Evolutionary conservation across 2,888 invertebrate species (phyloP), one percentile per base, ranked within the genome.

Genomic region (Xestoiulus laeticollis): DNA sequence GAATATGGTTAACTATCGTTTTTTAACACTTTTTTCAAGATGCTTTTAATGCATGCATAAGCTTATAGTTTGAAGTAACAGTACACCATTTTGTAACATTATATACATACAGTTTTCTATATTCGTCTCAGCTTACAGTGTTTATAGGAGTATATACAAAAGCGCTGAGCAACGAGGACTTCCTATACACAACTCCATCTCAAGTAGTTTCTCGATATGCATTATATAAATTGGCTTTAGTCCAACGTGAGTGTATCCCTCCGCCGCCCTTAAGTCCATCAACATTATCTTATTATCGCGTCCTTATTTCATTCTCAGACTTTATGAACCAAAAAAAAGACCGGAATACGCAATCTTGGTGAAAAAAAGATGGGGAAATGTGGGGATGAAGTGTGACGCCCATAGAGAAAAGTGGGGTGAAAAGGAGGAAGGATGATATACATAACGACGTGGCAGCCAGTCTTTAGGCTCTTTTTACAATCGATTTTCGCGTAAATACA

Each of bases 391-490:
- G 53, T 53, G 53, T 53, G 53, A 53, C n/a, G 53, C 53, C 53
- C 53, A 53, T 53, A 19, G 53, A 53, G n/a, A 53, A 53, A 53
- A 19, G 53, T n/a, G 53, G 19, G 19, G 53, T 19, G 53, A 5
- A 38, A 38, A n/a, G 53, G 53, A 1, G 53, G 53, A 53, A 19
- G 53, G 53, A 38, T 38, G 3, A 38, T 38, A 38, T 38, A 53
- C 19, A 53, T 53, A 53, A 53, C 53, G 53, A 53, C 53, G 53
- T 53, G 53, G 53, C 53, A 53, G 53, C 53, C 53, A 53, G 53
- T 53, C 53, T 53, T 53, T 19, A n/a, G 53, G 53, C 53, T 53
- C 53, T 53, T 53, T 53, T 53, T 53, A 53, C 53, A 53, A 53
- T 53, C 53, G 53, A 53, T 53, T 53, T 53, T 53, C 53, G 16